Evolutionary conservation across 1,140 invertebrate species (phyloP), one percentile per base, ranked within the genome.

Genomic region (Drosophila erecta): DNA sequence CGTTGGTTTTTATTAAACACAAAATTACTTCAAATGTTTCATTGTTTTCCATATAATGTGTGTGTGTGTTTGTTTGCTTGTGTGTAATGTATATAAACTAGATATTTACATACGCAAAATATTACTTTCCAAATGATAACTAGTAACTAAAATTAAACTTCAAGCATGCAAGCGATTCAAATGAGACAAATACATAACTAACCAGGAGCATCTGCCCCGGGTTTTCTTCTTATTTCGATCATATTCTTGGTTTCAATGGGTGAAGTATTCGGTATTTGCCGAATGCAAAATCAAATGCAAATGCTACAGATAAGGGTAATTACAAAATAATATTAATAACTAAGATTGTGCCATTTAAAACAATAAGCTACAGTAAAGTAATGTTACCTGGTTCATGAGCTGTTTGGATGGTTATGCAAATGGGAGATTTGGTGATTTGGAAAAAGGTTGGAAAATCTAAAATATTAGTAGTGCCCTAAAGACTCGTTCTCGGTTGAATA

Each of bases 1-100:
- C 59, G 55, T 84, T 76, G 41, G 66, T 62, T 87, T 86, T 79
- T 87, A 87, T 89, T 87, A 89, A 87, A 87, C 76, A 87, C 83
- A 87, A 83, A 83, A 75, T 89, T 87, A 84, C 84, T 89, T 83
- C 75, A 87, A 79, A 67, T 69, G 46, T 65, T 69, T 76, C 56
- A 74, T 76, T 76, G 47, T 71, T 54, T 61, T 74, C 78, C 75
- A 81, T 67, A 86, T 75, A 56, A 72, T 70, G 47, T 60, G 64
- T 76, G 53, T 59, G 46, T 81, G 56, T 81, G 46, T 81, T 46
- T 81, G 57, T 4, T 24, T 24, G 24, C 4, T 24, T 67, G 62
- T 35, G 62, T 56, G 55, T 66, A 60, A 60, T 70, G 76, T 76
- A 86, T 59, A 81, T 55, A 80, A 80, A 81, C 83, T 86, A 87